Evolutionary conservation across 2,113 vertebrate genomes (phyloP).

Genomic region (Phylloscopus whistleri): DNA sequence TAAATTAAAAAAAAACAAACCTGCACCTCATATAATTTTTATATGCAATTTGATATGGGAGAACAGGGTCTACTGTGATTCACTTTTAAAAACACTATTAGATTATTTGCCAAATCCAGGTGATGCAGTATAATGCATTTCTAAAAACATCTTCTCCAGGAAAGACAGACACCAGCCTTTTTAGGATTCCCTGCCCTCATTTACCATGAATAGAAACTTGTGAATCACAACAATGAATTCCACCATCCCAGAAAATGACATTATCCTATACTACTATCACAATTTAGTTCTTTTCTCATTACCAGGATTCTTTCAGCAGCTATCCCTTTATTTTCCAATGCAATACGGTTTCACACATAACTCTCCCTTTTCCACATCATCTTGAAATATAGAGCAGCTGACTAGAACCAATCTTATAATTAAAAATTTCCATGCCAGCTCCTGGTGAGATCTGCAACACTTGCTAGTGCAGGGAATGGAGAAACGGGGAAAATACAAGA

Average conservation of each 20-base stretch:
- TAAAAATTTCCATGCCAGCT: not conserved
- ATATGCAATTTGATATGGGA: not conserved
- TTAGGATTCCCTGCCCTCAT: not conserved
- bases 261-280: slow-evolving; percentile 32
- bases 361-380: not conserved
- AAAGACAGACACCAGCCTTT: slow-evolving; percentile 11
- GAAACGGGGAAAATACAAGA: not conserved
- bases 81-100: slow-evolving; percentile 34
- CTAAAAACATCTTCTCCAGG: not conserved
- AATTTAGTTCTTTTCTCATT: slow-evolving; percentile 57
- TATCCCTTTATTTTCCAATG: not conserved
- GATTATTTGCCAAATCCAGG: slow-evolving; percentile 31
- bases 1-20: not conserved
- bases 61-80: not conserved
- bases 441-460: not conserved
- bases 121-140: not conserved
- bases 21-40: not conserved
- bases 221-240: not conserved
- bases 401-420: not conserved
- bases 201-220: not conserved
- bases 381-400: not conserved
- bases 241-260: not conserved
- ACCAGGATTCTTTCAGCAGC: not conserved
- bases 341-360: not conserved
- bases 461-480: not conserved